Percentiles rank a stretch among this genome's conserved stretches.
Evolutionary conservation across 2,888 invertebrate genomes (phyloP).

Genomic region (Eristalinus sepulchralis): DNA sequence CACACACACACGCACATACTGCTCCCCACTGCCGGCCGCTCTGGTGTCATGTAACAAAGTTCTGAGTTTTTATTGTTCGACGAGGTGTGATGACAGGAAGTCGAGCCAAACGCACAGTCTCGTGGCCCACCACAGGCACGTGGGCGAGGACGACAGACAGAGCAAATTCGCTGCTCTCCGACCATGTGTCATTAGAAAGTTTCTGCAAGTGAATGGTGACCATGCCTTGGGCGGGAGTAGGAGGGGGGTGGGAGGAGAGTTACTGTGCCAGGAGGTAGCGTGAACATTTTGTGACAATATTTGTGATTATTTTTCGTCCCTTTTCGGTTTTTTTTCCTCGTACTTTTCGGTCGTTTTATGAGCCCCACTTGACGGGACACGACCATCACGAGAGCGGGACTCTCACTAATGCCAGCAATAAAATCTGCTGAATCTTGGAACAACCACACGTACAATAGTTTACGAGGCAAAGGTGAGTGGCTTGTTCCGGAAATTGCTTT

Average conservation of each 20-base stretch:
- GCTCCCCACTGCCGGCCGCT: slow-evolving; percentile 8
- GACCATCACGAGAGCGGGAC: background rate
- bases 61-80: slow-evolving; percentile 45
- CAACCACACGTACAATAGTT: background rate
- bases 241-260: background rate
- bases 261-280: slow-evolving; percentile 16
- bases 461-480: background rate
- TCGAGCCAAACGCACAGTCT: background rate
- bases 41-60: slow-evolving; percentile 15
- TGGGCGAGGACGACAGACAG: background rate
- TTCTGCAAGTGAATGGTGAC: background rate
- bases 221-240: too few species aligned
- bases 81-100: slow-evolving; percentile 11
- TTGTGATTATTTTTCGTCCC: slow-evolving; percentile 53
- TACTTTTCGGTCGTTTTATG: too few species aligned
- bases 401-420: background rate
- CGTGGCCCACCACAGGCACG: background rate
- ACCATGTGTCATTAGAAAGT: slow-evolving; percentile 44
- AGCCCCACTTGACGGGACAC: slow-evolving; percentile 52
- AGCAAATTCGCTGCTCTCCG: slow-evolving; percentile 5
- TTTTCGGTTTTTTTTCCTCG: background rate
- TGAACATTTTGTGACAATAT: slow-evolving; percentile 59
- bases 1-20: too few species aligned
- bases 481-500: background rate
- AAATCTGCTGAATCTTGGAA: background rate